Conservation (phyloP, 2,888 invertebrate genomes). For the Junonia oenone region DNA sequence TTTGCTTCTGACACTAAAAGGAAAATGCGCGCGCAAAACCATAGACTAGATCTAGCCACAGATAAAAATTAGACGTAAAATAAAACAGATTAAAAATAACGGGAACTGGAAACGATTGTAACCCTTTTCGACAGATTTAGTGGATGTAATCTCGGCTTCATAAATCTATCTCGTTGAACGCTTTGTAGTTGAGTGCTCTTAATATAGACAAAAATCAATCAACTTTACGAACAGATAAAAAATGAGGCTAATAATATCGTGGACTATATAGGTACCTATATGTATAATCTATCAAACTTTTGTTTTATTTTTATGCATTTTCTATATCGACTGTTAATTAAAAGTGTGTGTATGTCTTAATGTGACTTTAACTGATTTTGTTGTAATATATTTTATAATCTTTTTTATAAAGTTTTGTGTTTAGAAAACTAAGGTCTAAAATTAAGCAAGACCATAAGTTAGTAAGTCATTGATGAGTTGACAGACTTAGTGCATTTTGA, state of each 20-base stretch:
- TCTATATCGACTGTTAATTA: too few species aligned
- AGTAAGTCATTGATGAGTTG: too few species aligned
- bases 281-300: too few species aligned
- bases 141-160: background rate
- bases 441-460: too few species aligned
- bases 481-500: too few species aligned
- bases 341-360: too few species aligned
- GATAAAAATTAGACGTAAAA: background rate
- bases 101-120: background rate
- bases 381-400: too few species aligned
- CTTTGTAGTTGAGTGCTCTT: background rate
- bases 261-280: too few species aligned
- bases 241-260: background rate
- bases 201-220: background rate
- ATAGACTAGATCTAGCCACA: background rate
- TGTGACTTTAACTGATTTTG: too few species aligned
- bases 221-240: background rate
- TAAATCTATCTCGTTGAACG: background rate
- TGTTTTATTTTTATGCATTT: too few species aligned
- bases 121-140: background rate
- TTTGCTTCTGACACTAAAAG: background rate
- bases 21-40: background rate
- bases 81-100: background rate
- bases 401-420: too few species aligned
- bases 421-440: too few species aligned